These are phyloP conservation scores for Pollenia amentaria DNA, from an alignment of 2,888 invertebrate genomes.

Conservation along the genomic window DNA sequence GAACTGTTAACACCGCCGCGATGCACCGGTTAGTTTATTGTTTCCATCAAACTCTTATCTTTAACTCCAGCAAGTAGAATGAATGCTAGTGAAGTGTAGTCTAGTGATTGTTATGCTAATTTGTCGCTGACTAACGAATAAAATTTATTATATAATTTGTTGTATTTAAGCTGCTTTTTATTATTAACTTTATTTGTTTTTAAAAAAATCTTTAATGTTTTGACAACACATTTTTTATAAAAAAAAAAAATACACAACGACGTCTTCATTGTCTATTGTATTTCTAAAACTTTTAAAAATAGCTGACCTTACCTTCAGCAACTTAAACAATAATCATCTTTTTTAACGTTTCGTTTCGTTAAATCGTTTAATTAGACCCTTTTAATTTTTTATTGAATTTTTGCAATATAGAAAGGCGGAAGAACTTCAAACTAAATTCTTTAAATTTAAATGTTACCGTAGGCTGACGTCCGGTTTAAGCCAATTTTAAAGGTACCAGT, in stretches of 20 bases:
- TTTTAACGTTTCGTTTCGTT: slow-evolving; percentile 18
- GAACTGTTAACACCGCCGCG: slow-evolving; percentile 22
- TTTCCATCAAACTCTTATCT: neutral
- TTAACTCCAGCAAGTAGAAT: neutral
- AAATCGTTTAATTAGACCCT: neutral
- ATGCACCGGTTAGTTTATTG: neutral
- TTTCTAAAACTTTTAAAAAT: slow-evolving; percentile 33
- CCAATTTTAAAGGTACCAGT: no score
- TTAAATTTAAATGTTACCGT: no score
- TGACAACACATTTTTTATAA: neutral
- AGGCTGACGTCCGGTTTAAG: no score
- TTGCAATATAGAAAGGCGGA: slow-evolving; percentile 56
- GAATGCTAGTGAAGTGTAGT: neutral
- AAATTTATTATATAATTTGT: slow-evolving; percentile 31
- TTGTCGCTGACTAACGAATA: slow-evolving; percentile 50
- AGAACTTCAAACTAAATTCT: neutral
- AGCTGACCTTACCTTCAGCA: slow-evolving; percentile 64
- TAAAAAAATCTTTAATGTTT: slow-evolving; percentile 28
- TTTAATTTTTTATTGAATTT: neutral
- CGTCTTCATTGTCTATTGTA: slow-evolving; percentile 49
- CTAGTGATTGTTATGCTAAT: slow-evolving; percentile 57
- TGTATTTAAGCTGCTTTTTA: slow-evolving; percentile 10
- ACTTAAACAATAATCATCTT: slow-evolving; percentile 25
- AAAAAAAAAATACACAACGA: slow-evolving; percentile 5
- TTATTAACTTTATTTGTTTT: slow-evolving; percentile 19